Evolutionary conservation across 2,113 vertebrate genomes (phyloP), one percentile per base, ranked within the genome.

Genomic region (Myxocyprinus asiaticus): DNA sequence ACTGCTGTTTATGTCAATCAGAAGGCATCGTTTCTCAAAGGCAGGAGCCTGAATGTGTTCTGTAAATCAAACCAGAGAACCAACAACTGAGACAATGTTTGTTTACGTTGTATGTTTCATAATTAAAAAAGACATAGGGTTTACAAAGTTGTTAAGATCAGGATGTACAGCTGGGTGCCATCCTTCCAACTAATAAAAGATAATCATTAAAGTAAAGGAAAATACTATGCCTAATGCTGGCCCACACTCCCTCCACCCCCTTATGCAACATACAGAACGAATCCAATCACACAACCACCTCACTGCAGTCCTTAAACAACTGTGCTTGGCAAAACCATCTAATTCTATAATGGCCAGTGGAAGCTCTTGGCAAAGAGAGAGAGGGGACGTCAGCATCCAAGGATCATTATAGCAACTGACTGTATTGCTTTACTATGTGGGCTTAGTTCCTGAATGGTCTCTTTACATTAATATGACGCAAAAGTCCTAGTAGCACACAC

Each of bases 21-120:
- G 79, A 88, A 84, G 84, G 86, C 90, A 91, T 91, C 62, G 84
- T 87, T 85, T 76, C 85, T 48, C 47, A 70, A 33, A 33, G 22
- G 22, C 22, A 33, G 1, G 22, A 33, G 64, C 73, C 70, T 81
- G 59, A 59, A 74, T 17, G 22, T 62, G 83, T 72, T 84, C 88
- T 85, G 82, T 59, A 47, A 45, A 62, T 47, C 43, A 74, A 74
- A 47, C 8, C 53, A 58, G 53, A 72, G n/a, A 59, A 47, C n/a
- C 55, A 33, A 33, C 22, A 33, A 33, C 22, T 33, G 22, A 33
- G 22, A 33, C 22, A 33, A 33, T 1, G 22, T 33, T 33, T 33
- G 22, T 33, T 33, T 33, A 1, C 22, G 22, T 33, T 33, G 22
- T 33, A 33, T 33, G 22, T 33, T 33, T 33, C 22, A 33, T 33